Evolutionary conservation across 1,140 invertebrate genomes (phyloP).

Genomic region (Pseudomyrmex flavicornis): DNA sequence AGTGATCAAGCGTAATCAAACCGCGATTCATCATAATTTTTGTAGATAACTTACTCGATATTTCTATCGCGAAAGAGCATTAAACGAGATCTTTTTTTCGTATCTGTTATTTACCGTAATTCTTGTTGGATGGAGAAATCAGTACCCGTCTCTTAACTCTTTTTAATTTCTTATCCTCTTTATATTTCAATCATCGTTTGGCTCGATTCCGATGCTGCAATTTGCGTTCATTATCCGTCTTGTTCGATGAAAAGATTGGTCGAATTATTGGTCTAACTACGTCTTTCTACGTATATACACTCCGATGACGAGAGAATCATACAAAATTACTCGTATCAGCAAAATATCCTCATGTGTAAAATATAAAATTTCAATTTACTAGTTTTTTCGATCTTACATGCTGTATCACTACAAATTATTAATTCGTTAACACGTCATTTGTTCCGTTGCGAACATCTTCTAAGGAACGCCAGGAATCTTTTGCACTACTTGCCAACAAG

Average conservation of each 20-base stretch:
- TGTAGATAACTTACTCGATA: background rate
- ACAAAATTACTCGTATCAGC: background rate
- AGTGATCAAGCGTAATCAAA: background rate
- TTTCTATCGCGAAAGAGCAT: background rate
- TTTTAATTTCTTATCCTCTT: constrained; percentile 17
- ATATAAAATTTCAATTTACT: constrained; percentile 2
- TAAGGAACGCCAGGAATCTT: constrained; percentile 21
- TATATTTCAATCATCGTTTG: background rate
- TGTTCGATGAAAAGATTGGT: constrained; percentile 25
- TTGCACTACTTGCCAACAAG: background rate
- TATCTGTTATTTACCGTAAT: background rate
- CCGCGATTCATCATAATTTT: constrained; percentile 20
- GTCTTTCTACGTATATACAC: background rate
- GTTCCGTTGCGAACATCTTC: background rate
- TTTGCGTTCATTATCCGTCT: constrained; percentile 39
- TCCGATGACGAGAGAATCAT: constrained; percentile 4
- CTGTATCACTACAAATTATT: background rate
- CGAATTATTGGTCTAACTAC: background rate
- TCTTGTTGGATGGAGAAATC: constrained; percentile 12
- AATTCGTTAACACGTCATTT: background rate
- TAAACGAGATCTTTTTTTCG: constrained; percentile 13
- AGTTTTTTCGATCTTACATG: background rate
- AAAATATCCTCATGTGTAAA: background rate
- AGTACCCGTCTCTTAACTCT: constrained; percentile 19
- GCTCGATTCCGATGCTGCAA: constrained; percentile 14